These are phyloP conservation scores for Lagopus muta DNA, from an alignment of 2,113 vertebrate genomes.

Conservation along the genomic window DNA sequence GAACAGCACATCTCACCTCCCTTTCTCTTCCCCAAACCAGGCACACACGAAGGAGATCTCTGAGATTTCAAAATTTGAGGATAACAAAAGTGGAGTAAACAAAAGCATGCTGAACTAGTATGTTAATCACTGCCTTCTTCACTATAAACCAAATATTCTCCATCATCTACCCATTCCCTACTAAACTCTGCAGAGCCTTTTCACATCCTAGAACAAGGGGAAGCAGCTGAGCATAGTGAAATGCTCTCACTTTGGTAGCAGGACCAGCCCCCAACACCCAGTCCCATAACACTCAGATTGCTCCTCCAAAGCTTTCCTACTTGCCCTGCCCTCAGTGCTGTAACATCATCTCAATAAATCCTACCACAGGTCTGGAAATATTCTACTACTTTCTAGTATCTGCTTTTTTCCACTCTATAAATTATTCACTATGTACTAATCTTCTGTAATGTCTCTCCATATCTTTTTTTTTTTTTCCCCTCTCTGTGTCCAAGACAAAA, in stretches of 20 bases:
- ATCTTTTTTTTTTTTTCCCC: neutral
- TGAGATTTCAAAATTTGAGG: neutral
- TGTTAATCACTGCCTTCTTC: neutral
- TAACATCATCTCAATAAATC: neutral
- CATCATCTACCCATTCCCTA: neutral
- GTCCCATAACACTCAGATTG: neutral
- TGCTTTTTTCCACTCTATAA: slow-evolving; percentile 12
- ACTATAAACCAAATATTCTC: neutral
- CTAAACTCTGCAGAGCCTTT: neutral
- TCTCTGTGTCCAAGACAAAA: slow-evolving; percentile 21
- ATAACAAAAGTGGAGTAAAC: neutral
- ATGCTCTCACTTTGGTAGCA: neutral
- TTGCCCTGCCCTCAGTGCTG: neutral
- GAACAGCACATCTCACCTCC: slow-evolving; percentile 23
- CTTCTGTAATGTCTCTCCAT: slow-evolving; percentile 36
- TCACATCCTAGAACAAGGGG: neutral
- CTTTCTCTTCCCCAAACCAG: slow-evolving; percentile 21
- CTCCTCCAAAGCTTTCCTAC: neutral
- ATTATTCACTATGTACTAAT: slow-evolving; percentile 44
- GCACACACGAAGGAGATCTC: neutral
- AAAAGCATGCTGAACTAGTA: neutral
- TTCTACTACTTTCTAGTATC: slow-evolving; percentile 1
- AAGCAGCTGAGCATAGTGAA: neutral
- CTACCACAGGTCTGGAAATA: neutral
- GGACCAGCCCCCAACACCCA: neutral